phyloP scores from a whole-genome alignment of 2,888 invertebrate genomes.

The Pristionchus japonicus region DNA sequence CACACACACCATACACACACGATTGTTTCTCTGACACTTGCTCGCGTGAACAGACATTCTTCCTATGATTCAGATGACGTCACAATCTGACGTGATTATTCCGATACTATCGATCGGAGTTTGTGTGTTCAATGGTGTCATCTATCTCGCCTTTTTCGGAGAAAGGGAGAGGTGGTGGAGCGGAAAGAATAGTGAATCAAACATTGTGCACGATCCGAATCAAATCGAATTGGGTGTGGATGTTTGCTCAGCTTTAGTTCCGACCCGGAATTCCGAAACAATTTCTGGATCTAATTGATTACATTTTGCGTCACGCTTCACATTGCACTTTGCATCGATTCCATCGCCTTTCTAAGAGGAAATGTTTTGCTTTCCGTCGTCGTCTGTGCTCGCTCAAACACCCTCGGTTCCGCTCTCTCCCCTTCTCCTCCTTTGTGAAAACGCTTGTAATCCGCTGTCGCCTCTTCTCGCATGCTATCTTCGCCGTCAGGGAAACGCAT shows the following conservation, averaged over 20 bases:
- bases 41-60: neutral
- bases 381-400: neutral
- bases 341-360: neutral
- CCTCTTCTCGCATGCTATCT: neutral
- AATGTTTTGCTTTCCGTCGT: too few species aligned
- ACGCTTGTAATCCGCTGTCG: neutral
- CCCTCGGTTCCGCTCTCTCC: constrained; percentile 18
- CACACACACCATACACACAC: neutral
- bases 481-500: neutral
- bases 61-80: neutral
- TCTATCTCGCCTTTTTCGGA: neutral
- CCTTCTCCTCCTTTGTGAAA: neutral
- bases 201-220: neutral
- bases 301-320: neutral
- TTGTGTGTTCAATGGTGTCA: neutral
- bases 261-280: neutral
- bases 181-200: neutral
- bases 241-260: neutral
- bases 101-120: neutral
- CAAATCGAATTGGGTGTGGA: neutral
- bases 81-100: neutral
- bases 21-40: neutral
- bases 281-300: neutral
- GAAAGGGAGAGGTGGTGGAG: neutral
- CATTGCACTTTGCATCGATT: constrained; percentile 1